Base-by-base conservation (phyloP, 2,113 vertebrate genomes). In the Rutilus rutilus region DNA sequence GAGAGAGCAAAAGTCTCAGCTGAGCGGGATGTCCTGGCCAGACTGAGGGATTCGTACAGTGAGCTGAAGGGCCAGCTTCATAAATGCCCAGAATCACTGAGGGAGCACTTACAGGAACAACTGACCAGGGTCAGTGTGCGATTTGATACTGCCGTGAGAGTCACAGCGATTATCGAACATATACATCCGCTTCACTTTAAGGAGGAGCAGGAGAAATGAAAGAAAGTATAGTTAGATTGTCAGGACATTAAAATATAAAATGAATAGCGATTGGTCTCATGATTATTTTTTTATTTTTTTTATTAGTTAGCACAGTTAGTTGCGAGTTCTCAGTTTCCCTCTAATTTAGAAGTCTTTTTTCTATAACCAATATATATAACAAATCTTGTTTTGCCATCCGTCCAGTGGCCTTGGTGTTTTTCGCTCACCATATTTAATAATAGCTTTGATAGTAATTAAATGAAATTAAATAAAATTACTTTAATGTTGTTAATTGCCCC, bases 11-110 rank as follows among this genome's bases (percentile, higher is more conserved):
- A 97, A 94, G 93, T 99, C 94, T 97, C 96, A 93, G 95, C 96
- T 90, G 97, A 96, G 94, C 96, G 96, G 95, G 96, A 95, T 94
- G 95, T 95, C 94, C 96, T 98, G 95, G 95, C 97, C 95, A 96
- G 96, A 93, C 97, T 96, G 93, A 97, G 91, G 94, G 96, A 92
- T 87, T 96, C 96, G 91, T 97, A 96, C 96, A 95, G 94, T 95
- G 97, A 98, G 95, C 96, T 97, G 96, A 97, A 96, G 97, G 97
- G 93, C 94, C 97, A 97, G 95, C 96, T 99, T 95, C 96, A 96
- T 97, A 97, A 97, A 95, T 99, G 98, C 96, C 97, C 97, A 77
- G 97, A 98, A 95, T 97, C 97, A 93, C 93, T 97, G 96, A 97
- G 95, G 96, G 97, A 97, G 95, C 97, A 97, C 95, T 96, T 98